A percentile compares a stretch with the other conserved stretches of the same genome.
These are phyloP conservation scores for Clinocottus analis DNA, from an alignment of 2,113 vertebrate genomes.

Conservation along the genomic window DNA sequence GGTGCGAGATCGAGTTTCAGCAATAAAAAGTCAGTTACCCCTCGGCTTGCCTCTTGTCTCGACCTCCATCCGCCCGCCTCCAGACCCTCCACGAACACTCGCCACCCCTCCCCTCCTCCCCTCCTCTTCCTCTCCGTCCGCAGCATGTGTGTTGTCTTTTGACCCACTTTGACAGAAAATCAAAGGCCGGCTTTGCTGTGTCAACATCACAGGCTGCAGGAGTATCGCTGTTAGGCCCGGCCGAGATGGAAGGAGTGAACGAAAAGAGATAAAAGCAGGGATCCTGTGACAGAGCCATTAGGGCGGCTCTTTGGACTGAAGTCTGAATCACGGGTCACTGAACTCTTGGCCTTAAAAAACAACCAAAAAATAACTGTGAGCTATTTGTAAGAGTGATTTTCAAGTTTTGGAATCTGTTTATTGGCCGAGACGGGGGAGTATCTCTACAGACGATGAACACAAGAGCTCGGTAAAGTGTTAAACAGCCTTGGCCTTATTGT, in stretches of 20 bases:
- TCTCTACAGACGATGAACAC: not conserved
- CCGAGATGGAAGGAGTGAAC: conserved; percentile 60
- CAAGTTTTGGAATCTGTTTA: conserved; percentile 1
- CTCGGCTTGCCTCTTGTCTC: conserved; percentile 25
- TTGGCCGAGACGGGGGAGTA: not conserved
- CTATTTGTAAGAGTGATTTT: conserved; percentile 16
- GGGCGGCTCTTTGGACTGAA: conserved; percentile 8
- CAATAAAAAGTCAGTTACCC: conserved; percentile 17
- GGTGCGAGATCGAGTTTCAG: conserved; percentile 43
- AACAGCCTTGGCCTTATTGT: no score
- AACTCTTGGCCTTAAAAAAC: conserved; percentile 25
- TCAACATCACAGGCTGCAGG: conserved; percentile 53
- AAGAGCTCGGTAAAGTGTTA: not conserved
- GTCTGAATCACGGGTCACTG: conserved; percentile 47
- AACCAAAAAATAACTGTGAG: not conserved
- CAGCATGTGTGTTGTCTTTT: conserved; percentile 38
- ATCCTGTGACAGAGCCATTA: conserved; percentile 51
- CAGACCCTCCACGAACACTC: not conserved
- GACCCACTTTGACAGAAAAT: conserved; percentile 56
- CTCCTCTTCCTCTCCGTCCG: not conserved
- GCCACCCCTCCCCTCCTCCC: not conserved
- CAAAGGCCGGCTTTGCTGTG: conserved; percentile 60
- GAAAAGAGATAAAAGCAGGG: conserved; percentile 54
- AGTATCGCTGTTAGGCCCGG: conserved; percentile 23
- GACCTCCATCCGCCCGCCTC: not conserved